Percentiles rank a stretch among this genome's conserved stretches.
Evolutionary conservation across 2,113 vertebrate species (phyloP).

Genomic region (Lates calcarifer): DNA sequence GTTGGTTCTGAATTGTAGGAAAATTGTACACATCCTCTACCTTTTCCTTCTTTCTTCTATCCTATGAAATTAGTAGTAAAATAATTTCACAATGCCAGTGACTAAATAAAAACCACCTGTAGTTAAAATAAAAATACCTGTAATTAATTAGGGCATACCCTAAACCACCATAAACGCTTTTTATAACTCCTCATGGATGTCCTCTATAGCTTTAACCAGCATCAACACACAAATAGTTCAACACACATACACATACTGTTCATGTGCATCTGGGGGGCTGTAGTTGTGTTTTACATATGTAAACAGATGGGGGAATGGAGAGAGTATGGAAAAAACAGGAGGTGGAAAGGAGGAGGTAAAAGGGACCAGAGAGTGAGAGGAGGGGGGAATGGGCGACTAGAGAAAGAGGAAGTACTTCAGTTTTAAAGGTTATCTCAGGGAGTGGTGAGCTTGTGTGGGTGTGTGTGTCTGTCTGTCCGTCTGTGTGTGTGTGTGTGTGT

Average conservation of each 20-base stretch:
- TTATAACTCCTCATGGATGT: constrained; percentile 63
- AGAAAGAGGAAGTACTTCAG: constrained; percentile 57
- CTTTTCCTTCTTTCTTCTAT: background rate
- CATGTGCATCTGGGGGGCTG: constrained; percentile 64
- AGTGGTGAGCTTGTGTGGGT: constrained; percentile 83
- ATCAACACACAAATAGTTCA: constrained; percentile 39
- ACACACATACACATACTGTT: constrained; percentile 42
- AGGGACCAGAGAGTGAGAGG: constrained; percentile 8
- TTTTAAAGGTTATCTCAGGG: constrained; percentile 91
- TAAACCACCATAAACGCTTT: constrained; percentile 47
- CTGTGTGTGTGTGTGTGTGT: constrained; percentile 21
- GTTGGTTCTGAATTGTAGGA: background rate
- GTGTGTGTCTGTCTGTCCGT: constrained; percentile 23
- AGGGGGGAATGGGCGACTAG: constrained; percentile 3
- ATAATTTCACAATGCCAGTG: constrained; percentile 4
- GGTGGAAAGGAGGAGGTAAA: constrained; percentile 23
- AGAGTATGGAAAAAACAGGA: constrained; percentile 6
- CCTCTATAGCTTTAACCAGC: constrained; percentile 55
- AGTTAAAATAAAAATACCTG: constrained; percentile 44
- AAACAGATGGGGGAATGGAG: constrained; percentile 59
- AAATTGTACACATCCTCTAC: background rate
- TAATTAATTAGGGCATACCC: constrained; percentile 65
- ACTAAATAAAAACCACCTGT: constrained; percentile 42
- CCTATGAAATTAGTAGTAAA: background rate
- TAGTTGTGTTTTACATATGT: constrained; percentile 67